phyloP scores from a whole-genome alignment of 1,140 invertebrate species.

The Bombus superbus region DNA sequence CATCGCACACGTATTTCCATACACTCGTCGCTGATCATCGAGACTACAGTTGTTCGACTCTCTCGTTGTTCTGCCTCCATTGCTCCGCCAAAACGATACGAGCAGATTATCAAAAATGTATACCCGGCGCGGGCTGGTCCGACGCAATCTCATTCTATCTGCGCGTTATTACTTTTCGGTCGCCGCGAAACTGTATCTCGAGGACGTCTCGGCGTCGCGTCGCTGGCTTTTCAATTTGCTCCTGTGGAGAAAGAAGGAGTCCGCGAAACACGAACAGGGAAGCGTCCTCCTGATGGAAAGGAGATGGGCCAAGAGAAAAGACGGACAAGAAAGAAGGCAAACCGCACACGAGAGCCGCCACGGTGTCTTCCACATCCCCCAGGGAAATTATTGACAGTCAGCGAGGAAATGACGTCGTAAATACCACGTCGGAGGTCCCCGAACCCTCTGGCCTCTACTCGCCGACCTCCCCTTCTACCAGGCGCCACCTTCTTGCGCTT shows the following conservation, averaged over 20 bases:
- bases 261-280: constrained; percentile 34
- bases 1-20: neutral
- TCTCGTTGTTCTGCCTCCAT: neutral
- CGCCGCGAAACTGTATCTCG: constrained; percentile 46
- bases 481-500: constrained; percentile 43
- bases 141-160: constrained; percentile 43
- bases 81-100: neutral
- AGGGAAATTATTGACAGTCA: constrained; percentile 83
- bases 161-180: constrained; percentile 62
- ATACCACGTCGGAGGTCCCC: constrained; percentile 72
- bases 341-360: constrained; percentile 49
- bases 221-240: constrained; percentile 75
- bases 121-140: constrained; percentile 7
- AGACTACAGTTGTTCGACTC: neutral
- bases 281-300: neutral
- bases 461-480: constrained; percentile 7
- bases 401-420: constrained; percentile 82
- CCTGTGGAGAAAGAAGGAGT: constrained; percentile 29
- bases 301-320: constrained; percentile 28
- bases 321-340: constrained; percentile 34
- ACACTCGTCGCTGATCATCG: neutral
- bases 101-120: constrained; percentile 45
- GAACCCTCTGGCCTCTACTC: constrained; percentile 45
- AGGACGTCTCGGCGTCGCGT: constrained; percentile 57
- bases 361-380: constrained; percentile 77